Evolutionary conservation across 2,113 vertebrate species (phyloP).

Genomic region (Ochotona curzoniae): DNA sequence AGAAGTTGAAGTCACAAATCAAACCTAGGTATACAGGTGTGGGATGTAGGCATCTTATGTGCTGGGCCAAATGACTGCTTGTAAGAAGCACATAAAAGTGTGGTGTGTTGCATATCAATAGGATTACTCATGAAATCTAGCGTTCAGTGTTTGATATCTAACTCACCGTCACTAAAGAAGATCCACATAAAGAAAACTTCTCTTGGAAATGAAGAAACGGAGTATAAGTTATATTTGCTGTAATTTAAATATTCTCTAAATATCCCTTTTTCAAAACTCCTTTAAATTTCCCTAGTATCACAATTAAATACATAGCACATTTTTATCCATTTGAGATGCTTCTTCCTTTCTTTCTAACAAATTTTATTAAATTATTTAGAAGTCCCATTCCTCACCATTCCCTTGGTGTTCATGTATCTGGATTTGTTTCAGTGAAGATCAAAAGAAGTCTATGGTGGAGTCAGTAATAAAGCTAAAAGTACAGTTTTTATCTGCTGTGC

Average conservation of each 20-base stretch:
- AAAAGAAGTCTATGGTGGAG: background rate
- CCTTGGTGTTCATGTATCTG: background rate
- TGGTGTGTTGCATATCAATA: background rate
- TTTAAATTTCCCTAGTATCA: slow-evolving; percentile 32
- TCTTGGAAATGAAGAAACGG: slow-evolving; percentile 49
- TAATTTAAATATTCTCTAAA: slow-evolving; percentile 11
- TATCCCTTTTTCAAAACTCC: slow-evolving; percentile 30
- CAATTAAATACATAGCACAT: background rate
- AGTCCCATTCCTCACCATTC: background rate
- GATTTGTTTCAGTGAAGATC: background rate
- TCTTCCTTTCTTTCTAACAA: slow-evolving; percentile 25
- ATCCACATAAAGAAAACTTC: background rate
- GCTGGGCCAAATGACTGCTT: background rate
- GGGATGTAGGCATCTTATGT: too few relatives aligned
- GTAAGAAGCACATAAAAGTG: slow-evolving; percentile 10
- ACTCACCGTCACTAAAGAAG: background rate
- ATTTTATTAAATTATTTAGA: background rate
- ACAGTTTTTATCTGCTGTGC: background rate
- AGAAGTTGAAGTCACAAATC: too few relatives aligned
- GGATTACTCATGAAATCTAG: background rate
- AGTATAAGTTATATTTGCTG: slow-evolving; percentile 5
- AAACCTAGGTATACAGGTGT: too few relatives aligned
- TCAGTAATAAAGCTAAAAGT: background rate
- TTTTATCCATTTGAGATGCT: background rate
- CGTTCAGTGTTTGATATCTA: background rate